Evolutionary conservation across 2,888 invertebrate species (phyloP), one percentile per base, ranked within the genome.

Genomic region (Microctonus brassicae): DNA sequence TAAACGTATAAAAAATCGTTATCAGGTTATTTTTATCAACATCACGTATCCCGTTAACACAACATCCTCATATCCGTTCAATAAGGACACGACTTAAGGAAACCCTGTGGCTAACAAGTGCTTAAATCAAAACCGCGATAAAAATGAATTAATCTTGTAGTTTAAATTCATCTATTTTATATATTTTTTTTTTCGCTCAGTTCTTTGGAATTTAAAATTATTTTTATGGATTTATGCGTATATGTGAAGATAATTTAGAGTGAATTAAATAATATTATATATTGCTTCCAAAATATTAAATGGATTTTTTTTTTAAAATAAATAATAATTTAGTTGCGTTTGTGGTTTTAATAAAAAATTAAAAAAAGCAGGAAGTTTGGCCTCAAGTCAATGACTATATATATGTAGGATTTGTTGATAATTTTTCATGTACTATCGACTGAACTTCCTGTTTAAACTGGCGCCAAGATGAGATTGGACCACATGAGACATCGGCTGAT

Each of bases 11-110:
- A 29, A 29, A 74, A 77, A 74, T 62, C 71, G 73, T 75, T 78
- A 79, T 79, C 80, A 77, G 74, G 71, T 73, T 77, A 78, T 79
- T 80, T 73, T 73, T 70, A 47, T 64, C 69, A 72, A 20, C 36
- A 60, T 66, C 73, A 71, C 70, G 76, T 73, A 73, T 74, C 70
- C 73, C 68, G 60, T 74, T 73, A 76, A 82, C 72, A 81, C 83
- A 79, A 85, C 84, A 84, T 85, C 84, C 84, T 84, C 81, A 81
- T 80, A 80, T 82, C 80, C 82, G 81, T 78, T 69, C 55, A 62
- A 70, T 68, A 17, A 73, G 47, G 17, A 47, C 47, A 47, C 33
- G 79, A 77, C 81, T 84, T 82, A 84, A 85, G 84, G 85, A 85
- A 85, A 83, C 80, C 78, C 79, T 70, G 70, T 60, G 70, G 81